These are phyloP conservation scores for Parus major DNA, from an alignment of 2,113 vertebrate species.

Conservation along the genomic window DNA sequence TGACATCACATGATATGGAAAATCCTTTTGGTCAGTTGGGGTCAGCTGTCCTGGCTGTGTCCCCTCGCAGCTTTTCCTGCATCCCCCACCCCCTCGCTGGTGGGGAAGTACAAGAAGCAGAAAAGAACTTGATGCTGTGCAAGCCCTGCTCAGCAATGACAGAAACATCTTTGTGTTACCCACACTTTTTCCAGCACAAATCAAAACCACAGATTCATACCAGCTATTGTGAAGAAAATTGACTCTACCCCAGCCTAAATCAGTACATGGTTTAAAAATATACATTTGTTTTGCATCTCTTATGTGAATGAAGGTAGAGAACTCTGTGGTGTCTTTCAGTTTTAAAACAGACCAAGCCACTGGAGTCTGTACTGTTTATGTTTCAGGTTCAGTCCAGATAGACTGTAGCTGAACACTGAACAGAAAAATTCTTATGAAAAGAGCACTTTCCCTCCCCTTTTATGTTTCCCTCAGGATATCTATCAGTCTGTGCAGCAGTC, in stretches of 20 bases:
- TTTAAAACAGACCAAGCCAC: not conserved
- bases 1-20: not conserved
- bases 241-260: not conserved
- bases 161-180: not conserved
- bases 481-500: not conserved
- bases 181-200: not conserved
- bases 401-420: not conserved
- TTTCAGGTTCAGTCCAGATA: slow-evolving; percentile 6
- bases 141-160: not conserved
- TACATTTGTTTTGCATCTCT: not conserved
- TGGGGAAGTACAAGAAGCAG: accelerated
- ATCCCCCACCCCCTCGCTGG: accelerated
- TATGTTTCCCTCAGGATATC: not conserved
- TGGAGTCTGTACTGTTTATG: not conserved
- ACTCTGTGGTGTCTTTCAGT: not conserved
- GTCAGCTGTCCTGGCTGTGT: not conserved
- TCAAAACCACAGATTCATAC: not conserved
- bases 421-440: slow-evolving; percentile 21
- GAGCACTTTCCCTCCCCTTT: not conserved
- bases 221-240: not conserved
- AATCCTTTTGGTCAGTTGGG: not conserved
- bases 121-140: not conserved
- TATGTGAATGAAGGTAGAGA: not conserved
- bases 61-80: not conserved
- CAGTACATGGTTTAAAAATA: not conserved